Conservation (phyloP, 2,113 vertebrate species). For the Gobio gobio region DNA sequence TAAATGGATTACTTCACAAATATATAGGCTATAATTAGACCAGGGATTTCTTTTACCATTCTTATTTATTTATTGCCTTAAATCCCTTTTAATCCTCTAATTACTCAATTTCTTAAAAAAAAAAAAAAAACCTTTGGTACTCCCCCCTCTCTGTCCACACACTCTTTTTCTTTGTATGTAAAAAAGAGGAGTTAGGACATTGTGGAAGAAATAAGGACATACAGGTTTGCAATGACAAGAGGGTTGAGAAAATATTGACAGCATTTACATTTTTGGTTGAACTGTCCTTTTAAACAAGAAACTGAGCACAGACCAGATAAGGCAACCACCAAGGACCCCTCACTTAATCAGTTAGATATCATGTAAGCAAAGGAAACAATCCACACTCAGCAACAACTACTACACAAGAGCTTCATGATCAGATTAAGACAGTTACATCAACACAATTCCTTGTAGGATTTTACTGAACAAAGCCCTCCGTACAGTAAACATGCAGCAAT, state of each 20-base stretch:
- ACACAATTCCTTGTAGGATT: neutral
- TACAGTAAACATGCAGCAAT: neutral
- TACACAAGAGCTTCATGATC: neutral
- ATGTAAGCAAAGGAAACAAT: constrained; percentile 14
- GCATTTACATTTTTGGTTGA: neutral
- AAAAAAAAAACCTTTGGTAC: no score
- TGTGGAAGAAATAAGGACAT: neutral
- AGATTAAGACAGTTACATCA: constrained; percentile 4
- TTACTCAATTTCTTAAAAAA: no score
- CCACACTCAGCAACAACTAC: neutral
- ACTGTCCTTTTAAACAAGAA: neutral
- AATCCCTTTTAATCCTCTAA: no score
- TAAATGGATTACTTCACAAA: no score
- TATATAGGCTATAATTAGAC: no score
- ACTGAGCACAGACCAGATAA: neutral
- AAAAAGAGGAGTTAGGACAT: neutral
- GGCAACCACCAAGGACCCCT: constrained; percentile 9
- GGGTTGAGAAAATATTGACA: neutral
- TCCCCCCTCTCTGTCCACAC: neutral
- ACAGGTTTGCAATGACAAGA: neutral
- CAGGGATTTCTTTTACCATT: no score
- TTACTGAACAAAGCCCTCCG: neutral
- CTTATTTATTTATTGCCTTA: no score
- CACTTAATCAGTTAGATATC: constrained; percentile 6
- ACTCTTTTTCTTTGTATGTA: neutral